phyloP scores from a whole-genome alignment of 2,113 vertebrate genomes.

The Pachycephala philippinensis region DNA sequence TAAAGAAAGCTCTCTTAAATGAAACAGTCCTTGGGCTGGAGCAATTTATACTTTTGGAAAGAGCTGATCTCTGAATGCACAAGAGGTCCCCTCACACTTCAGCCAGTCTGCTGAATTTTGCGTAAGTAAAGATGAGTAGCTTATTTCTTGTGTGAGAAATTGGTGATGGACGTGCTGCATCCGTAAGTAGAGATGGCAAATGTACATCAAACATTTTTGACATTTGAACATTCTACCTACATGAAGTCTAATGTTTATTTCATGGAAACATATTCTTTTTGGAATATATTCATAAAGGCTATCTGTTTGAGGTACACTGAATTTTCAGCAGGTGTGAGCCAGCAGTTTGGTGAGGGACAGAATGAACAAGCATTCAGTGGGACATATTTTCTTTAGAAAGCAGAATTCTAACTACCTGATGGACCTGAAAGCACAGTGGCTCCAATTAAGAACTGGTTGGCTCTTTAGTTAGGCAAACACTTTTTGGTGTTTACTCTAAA shows the following conservation, averaged over 20 bases:
- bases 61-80: neutral
- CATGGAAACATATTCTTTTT: neutral
- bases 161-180: neutral
- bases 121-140: neutral
- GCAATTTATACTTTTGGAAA: neutral
- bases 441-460: neutral
- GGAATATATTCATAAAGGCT: neutral
- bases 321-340: neutral
- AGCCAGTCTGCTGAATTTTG: neutral
- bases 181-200: neutral
- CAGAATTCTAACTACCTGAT: neutral
- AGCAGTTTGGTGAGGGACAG: neutral
- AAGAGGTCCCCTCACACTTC: neutral
- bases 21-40: neutral
- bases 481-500: neutral
- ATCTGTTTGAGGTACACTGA: neutral
- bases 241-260: neutral
- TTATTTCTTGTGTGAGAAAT: too few relatives aligned
- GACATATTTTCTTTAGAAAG: neutral
- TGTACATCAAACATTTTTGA: neutral
- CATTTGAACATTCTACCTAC: neutral
- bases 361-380: neutral
- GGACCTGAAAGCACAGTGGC: neutral
- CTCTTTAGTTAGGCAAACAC: neutral
- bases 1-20: neutral